Evolutionary conservation across 2,113 vertebrate species (phyloP).

Genomic region (Erythrolamprus reginae): DNA sequence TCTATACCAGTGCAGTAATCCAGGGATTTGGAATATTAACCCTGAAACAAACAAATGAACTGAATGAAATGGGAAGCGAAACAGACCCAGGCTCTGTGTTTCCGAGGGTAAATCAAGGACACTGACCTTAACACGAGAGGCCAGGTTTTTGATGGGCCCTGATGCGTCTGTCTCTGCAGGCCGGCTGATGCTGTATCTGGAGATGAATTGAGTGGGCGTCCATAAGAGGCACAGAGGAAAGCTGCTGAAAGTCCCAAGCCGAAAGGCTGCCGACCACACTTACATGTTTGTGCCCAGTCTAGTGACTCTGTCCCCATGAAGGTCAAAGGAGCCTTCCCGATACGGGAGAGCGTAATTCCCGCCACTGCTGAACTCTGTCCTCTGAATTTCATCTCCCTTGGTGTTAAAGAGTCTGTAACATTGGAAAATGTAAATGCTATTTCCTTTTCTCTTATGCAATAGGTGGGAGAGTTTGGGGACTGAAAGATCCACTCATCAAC

Average conservation of each 20-base stretch:
- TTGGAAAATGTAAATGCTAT: background rate
- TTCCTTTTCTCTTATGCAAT: background rate
- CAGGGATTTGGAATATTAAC: background rate
- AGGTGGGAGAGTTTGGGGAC: background rate
- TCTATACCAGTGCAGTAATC: background rate
- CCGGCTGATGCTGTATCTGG: constrained; percentile 88
- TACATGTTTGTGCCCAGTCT: constrained; percentile 97
- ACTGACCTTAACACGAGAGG: constrained; percentile 81
- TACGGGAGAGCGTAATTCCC: constrained; percentile 80
- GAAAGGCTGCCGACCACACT: constrained; percentile 50
- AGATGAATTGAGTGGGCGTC: background rate
- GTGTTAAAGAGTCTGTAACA: constrained; percentile 79
- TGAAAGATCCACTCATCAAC: background rate
- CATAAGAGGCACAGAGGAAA: background rate
- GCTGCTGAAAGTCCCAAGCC: background rate
- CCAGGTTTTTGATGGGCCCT: constrained; percentile 76
- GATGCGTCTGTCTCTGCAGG: constrained; percentile 89
- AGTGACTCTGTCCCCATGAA: constrained; percentile 90
- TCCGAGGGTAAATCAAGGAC: background rate
- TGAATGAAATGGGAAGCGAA: background rate
- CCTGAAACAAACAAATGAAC: background rate
- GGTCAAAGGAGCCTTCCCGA: constrained; percentile 89
- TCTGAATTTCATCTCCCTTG: constrained; percentile 81
- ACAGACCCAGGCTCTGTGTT: background rate
- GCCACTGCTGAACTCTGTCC: constrained; percentile 74